Percentiles rank a stretch among this genome's conserved stretches.
Conservation (phyloP, 1,140 invertebrate genomes). For the Meteorus sp. region DNA sequence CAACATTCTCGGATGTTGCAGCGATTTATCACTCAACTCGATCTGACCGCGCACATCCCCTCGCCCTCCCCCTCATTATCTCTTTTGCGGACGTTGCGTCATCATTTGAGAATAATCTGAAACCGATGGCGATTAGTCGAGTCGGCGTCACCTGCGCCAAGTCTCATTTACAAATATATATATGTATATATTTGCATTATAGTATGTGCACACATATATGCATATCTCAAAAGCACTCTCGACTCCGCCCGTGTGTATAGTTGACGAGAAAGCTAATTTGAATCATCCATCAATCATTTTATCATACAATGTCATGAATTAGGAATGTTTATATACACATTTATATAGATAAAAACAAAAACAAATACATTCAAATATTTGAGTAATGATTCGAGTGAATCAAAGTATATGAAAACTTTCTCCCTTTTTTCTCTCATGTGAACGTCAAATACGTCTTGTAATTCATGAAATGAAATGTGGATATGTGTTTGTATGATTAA, state of each 20-base stretch:
- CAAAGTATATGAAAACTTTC: no score
- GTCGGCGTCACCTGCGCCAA: conserved; percentile 51
- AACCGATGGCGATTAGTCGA: conserved; percentile 61
- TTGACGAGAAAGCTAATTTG: background rate
- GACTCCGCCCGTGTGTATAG: background rate
- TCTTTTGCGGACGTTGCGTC: conserved; percentile 26
- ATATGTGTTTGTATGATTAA: no score
- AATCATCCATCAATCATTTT: conserved; percentile 10
- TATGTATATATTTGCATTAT: background rate
- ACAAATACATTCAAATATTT: no score
- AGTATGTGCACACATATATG: background rate
- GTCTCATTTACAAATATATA: conserved; percentile 37
- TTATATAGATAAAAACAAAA: no score
- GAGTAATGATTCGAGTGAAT: no score
- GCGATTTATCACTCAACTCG: conserved; percentile 20
- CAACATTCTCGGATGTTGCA: background rate
- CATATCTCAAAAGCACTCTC: background rate
- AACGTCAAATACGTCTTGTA: no score
- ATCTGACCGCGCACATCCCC: conserved; percentile 27
- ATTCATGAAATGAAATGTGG: no score
- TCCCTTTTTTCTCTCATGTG: no score
- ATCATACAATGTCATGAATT: conserved; percentile 9
- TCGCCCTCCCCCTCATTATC: conserved; percentile 15
- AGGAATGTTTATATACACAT: conserved; percentile 8
- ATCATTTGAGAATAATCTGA: conserved; percentile 61